These are phyloP conservation scores for Trichoplusia ni DNA, from an alignment of 1,140 invertebrate genomes.

Conservation along the genomic window DNA sequence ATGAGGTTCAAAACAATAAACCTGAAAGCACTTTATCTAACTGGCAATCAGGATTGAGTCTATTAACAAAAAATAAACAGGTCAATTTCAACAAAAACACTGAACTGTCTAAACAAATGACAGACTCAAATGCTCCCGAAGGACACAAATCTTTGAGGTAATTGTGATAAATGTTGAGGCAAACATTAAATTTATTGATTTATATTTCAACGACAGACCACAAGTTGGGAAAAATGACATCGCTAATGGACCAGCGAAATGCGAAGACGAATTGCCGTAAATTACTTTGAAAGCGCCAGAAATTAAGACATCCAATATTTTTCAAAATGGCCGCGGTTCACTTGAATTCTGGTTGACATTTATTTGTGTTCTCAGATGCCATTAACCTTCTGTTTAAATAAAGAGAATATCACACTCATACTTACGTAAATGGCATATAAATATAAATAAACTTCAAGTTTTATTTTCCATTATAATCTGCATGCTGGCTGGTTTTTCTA, in stretches of 20 bases:
- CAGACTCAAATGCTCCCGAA: not conserved
- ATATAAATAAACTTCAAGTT: no score
- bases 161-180: conserved; percentile 12
- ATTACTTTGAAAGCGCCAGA: conserved; percentile 22
- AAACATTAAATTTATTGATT: conserved; percentile 29
- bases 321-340: not conserved
- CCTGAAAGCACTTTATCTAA: no score
- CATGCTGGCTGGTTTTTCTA: no score
- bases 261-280: conserved; percentile 18
- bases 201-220: conserved; percentile 22
- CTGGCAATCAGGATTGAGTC: no score
- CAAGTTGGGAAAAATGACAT: conserved; percentile 25
- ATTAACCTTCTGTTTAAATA: no score
- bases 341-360: not conserved
- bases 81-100: no score
- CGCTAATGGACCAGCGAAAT: conserved; percentile 19
- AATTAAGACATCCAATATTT: conserved; percentile 1
- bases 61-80: no score
- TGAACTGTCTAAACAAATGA: no score
- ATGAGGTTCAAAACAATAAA: not conserved
- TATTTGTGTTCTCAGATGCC: no score
- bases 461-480: no score
- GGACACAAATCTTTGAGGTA: not conserved
- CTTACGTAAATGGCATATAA: no score
- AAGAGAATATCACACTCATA: no score